A percentile compares a stretch with the other conserved stretches of the same genome.
Evolutionary conservation across 2,888 invertebrate genomes (phyloP).

Genomic region (Watsonalla binaria): DNA sequence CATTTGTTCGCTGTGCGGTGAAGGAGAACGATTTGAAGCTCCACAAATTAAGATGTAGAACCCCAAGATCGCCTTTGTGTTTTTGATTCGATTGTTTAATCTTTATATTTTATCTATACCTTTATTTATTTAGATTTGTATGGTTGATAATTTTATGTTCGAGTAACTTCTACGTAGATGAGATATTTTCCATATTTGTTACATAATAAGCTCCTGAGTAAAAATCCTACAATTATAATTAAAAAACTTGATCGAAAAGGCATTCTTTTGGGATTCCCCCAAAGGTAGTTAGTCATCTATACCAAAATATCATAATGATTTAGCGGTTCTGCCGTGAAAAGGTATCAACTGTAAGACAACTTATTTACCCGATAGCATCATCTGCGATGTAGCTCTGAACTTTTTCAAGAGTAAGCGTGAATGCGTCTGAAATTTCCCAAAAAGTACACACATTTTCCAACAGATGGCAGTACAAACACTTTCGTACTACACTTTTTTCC

Average conservation of each 20-base stretch:
- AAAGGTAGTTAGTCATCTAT: no score
- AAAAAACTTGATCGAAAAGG: no score
- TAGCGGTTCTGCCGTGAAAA: no score
- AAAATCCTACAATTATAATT: no score
- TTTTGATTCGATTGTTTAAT: neutral
- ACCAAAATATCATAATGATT: no score
- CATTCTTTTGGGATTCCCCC: no score
- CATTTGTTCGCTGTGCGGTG: neutral
- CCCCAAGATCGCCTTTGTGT: neutral
- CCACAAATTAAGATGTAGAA: neutral
- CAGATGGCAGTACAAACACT: neutral
- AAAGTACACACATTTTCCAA: neutral
- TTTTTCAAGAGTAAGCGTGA: neutral
- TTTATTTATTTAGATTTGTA: neutral
- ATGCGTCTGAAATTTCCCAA: neutral
- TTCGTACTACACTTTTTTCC: neutral
- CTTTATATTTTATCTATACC: neutral
- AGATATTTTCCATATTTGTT: no score
- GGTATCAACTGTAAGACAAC: no score
- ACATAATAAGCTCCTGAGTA: no score
- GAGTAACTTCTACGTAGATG: no score
- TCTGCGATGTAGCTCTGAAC: neutral
- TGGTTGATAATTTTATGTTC: neutral
- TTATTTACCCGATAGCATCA: no score
- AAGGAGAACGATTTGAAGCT: neutral